Evolutionary conservation across 2,113 vertebrate species (phyloP).

Genomic region (Corythoichthys intestinalis): DNA sequence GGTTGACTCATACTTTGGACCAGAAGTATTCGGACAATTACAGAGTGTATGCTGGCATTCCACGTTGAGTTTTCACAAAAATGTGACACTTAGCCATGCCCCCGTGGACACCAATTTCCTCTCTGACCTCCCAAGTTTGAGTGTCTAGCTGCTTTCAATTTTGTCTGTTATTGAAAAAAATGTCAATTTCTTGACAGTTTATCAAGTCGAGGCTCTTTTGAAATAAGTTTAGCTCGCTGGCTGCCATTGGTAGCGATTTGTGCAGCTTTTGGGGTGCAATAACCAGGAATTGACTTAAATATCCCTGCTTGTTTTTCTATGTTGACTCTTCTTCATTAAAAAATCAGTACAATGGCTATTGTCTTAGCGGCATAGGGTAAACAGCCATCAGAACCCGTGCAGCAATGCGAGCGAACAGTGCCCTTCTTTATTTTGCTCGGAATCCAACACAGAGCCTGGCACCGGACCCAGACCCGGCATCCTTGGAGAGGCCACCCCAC

Average conservation of each 20-base stretch:
- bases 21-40: background rate
- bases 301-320: constrained; percentile 36
- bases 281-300: constrained; percentile 44
- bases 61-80: background rate
- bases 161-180: background rate
- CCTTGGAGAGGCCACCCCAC: constrained; percentile 27
- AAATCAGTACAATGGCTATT: constrained; percentile 69
- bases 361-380: constrained; percentile 66
- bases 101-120: background rate
- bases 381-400: constrained; percentile 57
- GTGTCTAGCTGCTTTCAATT: background rate
- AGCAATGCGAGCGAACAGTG: constrained; percentile 69
- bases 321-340: constrained; percentile 71
- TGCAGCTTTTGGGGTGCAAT: background rate
- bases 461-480: constrained; percentile 66
- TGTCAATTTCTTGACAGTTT: background rate
- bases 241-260: too few relatives aligned
- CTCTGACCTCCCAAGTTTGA: background rate
- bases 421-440: constrained; percentile 67
- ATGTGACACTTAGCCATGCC: background rate
- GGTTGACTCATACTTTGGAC: background rate
- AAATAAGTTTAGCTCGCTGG: too few relatives aligned
- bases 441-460: constrained; percentile 76
- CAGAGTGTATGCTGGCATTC: background rate
- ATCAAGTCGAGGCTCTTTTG: background rate